Conservation (phyloP, 2,888 invertebrate species). For the Ecdyonurus torrentis region DNA sequence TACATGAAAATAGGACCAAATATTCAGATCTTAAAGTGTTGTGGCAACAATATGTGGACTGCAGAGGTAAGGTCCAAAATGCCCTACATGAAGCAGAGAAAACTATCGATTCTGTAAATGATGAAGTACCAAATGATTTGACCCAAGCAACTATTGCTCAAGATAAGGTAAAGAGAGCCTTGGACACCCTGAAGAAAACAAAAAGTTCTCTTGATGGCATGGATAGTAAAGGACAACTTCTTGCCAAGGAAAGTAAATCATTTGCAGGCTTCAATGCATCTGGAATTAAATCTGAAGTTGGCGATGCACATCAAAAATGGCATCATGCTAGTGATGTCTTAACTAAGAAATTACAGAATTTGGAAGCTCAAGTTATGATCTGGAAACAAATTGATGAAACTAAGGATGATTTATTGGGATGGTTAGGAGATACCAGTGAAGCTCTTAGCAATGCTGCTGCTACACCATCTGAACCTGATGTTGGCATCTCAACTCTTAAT, state of each 20-base stretch:
- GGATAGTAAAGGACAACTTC: constrained; percentile 53
- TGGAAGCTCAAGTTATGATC: constrained; percentile 77
- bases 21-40: constrained; percentile 54
- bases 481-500: constrained; percentile 55
- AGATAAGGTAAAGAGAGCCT: constrained; percentile 58
- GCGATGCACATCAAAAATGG: constrained; percentile 47
- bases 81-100: constrained; percentile 53
- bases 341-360: constrained; percentile 54
- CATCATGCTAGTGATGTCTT: constrained; percentile 53
- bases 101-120: constrained; percentile 38
- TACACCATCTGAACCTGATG: constrained; percentile 62
- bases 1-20: constrained; percentile 56
- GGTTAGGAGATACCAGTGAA: constrained; percentile 70
- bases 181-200: constrained; percentile 56
- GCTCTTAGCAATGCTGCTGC: constrained; percentile 57
- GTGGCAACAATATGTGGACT: constrained; percentile 57
- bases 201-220: constrained; percentile 61
- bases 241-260: constrained; percentile 49
- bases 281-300: constrained; percentile 23
- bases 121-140: constrained; percentile 52
- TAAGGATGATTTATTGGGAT: constrained; percentile 63
- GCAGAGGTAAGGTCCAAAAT: constrained; percentile 48
- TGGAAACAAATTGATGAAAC: constrained; percentile 85
- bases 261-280: constrained; percentile 45
- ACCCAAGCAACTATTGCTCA: constrained; percentile 50